Base-by-base conservation (phyloP, 2,113 vertebrate genomes). In the Anthoscopus minutus region DNA sequence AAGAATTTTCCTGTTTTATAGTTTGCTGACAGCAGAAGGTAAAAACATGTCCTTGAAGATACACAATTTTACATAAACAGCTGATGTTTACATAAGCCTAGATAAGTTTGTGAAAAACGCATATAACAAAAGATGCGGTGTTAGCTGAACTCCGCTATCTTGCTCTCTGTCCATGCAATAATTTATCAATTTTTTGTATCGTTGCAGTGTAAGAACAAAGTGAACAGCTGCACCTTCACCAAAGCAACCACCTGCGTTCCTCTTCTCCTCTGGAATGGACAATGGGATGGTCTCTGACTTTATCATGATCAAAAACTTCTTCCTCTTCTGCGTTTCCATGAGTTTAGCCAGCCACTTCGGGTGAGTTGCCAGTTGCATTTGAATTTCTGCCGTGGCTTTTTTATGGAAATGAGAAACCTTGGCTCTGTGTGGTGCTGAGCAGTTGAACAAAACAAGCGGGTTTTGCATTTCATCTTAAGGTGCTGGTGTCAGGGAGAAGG, bases 291-390 rank as follows among this genome's bases (percentile, higher is more conserved):
- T 97, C 96, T 97, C 97, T 97, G 92, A 93, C 98, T 97, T 98
- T 98, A 98, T 97, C 97, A 98, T 98, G 98, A 99, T 99, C 98
- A 99, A 98, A 97, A 98, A 97, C 96, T 97, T 98, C 95, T 98
- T 98, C 91, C 91, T 98, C 78, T 98, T 98, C 96, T 98, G 98
- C 47, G 37, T 98, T 97, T 98, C 99, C 94, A 93, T 98, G 97
- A 98, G 98, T 97, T 97, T 99, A 97, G 97, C 97, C 97, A 98
- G 98, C 98, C 98, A 98, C 95, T 98, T 98, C 10, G 98, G 99
- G 99, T 99, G 96, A 98, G 98, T 97, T 96, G 76, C 38, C 51
- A 72, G 11, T 20, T 47, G 25, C 2, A 1, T 87, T 81, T 67
- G 24, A 84, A 80, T 92, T 93, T 91, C 76, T 86, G 35, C 73